Evolutionary conservation across 2,113 vertebrate genomes (phyloP).

Genomic region (Euleptes europaea): DNA sequence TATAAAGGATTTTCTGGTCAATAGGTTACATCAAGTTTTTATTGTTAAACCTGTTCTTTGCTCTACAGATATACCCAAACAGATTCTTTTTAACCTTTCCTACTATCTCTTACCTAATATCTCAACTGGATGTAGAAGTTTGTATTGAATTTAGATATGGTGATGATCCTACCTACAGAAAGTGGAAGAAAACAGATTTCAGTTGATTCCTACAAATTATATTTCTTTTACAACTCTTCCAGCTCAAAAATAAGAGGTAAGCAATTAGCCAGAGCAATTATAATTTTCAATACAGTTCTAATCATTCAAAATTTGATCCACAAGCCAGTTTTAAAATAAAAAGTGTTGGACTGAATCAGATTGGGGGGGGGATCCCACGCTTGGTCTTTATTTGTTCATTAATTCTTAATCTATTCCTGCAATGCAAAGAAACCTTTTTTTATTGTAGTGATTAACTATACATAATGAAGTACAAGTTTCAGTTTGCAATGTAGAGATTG

Average conservation of each 20-base stretch:
- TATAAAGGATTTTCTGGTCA: too few relatives aligned
- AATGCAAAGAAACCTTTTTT: not conserved
- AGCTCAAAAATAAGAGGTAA: not conserved
- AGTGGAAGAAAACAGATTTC: not conserved
- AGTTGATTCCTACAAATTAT: not conserved
- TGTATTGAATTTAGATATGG: not conserved
- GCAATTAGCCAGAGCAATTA: not conserved
- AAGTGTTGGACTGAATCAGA: not conserved
- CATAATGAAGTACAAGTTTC: slow-evolving; percentile 22
- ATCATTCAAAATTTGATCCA: not conserved
- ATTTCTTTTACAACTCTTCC: not conserved
- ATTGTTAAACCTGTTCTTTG: not conserved
- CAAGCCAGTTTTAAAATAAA: not conserved
- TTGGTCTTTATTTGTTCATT: slow-evolving; percentile 5
- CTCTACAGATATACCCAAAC: not conserved
- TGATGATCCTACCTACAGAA: not conserved
- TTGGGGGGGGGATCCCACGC: not conserved
- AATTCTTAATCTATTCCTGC: slow-evolving; percentile 18
- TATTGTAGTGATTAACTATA: slow-evolving; percentile 17
- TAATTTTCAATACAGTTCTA: not conserved
- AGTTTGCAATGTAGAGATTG: slow-evolving; percentile 9
- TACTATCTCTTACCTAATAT: not conserved
- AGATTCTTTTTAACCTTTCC: not conserved
- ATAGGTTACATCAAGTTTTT: not conserved
- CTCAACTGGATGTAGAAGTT: too few relatives aligned